These are phyloP conservation scores for Hoplias malabaricus DNA, from an alignment of 2,113 vertebrate species.

Conservation along the genomic window DNA sequence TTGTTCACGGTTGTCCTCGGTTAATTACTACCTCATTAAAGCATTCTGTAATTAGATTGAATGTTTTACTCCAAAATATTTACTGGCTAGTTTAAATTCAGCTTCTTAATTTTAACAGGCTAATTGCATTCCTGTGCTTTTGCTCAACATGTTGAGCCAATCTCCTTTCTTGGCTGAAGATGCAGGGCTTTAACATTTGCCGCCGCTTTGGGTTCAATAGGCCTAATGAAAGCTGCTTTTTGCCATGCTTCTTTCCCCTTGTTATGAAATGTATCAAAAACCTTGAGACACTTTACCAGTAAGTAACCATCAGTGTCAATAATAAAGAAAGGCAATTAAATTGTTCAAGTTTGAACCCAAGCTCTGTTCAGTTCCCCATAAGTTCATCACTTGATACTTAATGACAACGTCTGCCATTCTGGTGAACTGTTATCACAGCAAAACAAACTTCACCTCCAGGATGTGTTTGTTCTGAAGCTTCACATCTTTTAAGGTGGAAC, in stretches of 20 bases:
- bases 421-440: too few relatives aligned
- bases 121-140: conserved; percentile 69
- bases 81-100: conserved; percentile 65
- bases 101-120: conserved; percentile 63
- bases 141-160: conserved; percentile 47
- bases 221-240: conserved; percentile 14
- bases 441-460: too few relatives aligned
- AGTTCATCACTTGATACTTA: neutral
- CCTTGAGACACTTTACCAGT: neutral
- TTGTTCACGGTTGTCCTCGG: conserved; percentile 63
- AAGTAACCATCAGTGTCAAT: neutral
- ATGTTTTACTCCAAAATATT: conserved; percentile 71
- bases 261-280: neutral
- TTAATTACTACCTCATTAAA: conserved; percentile 71
- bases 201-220: neutral
- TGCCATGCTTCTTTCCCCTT: neutral
- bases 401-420: too few relatives aligned
- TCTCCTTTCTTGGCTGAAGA: conserved; percentile 36
- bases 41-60: conserved; percentile 70
- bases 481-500: too few relatives aligned
- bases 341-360: neutral
- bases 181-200: conserved; percentile 39
- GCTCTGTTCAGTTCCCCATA: neutral
- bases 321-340: neutral
- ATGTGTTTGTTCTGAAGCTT: too few relatives aligned